Evolutionary conservation across 2,797 vertebrate species (phyloP).

Genomic region (Pantherophis vulpinus): DNA sequence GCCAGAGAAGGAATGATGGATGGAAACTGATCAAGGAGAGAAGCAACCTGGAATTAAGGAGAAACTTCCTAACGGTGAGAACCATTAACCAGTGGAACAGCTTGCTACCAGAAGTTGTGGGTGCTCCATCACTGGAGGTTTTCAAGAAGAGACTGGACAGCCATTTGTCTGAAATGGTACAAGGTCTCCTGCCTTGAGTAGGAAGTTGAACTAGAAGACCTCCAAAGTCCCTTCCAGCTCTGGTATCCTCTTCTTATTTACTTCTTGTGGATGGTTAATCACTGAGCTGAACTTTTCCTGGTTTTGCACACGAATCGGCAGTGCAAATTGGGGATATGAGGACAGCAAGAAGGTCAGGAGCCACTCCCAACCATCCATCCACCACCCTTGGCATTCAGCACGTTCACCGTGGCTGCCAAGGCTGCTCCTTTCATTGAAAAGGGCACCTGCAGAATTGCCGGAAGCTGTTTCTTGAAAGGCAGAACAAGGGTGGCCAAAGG

Average conservation of each 20-base stretch:
- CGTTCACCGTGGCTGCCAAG: accelerated
- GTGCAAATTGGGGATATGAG: conserved; percentile 30
- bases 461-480: background rate
- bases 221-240: too few species aligned
- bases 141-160: too few species aligned
- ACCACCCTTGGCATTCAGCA: background rate
- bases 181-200: too few species aligned
- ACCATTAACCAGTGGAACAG: too few species aligned
- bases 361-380: background rate
- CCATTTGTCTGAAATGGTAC: too few species aligned
- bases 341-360: conserved; percentile 22
- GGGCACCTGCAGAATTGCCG: background rate
- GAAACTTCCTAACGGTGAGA: too few species aligned
- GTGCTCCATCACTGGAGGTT: too few species aligned
- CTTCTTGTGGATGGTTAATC: background rate
- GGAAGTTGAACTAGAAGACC: too few species aligned
- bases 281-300: background rate
- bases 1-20: too few species aligned
- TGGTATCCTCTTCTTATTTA: background rate
- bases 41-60: too few species aligned
- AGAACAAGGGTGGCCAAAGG: background rate
- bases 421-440: background rate
- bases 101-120: too few species aligned
- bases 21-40: too few species aligned
- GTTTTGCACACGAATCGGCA: conserved; percentile 25